Conservation (phyloP, 2,888 invertebrate genomes). For the Nycteola revayana region DNA sequence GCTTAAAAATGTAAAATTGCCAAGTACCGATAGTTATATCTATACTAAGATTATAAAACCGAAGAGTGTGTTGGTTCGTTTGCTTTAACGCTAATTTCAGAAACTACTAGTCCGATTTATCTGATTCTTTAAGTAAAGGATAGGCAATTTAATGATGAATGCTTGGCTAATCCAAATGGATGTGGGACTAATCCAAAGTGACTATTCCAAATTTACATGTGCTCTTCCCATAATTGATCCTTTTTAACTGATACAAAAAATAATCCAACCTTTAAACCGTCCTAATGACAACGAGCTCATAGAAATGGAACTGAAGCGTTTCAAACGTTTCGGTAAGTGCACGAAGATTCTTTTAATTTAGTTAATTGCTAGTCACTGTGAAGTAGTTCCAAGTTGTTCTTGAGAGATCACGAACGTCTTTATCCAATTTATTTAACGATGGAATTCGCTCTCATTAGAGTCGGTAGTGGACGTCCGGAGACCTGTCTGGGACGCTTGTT, state of each 20-base stretch:
- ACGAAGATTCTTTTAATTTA: conserved; percentile 80
- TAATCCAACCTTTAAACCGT: conserved; percentile 1
- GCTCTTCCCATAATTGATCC: too few relatives aligned
- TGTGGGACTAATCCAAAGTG: background rate
- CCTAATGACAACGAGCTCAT: conserved; percentile 40
- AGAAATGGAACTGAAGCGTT: conserved; percentile 49
- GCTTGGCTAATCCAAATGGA: background rate
- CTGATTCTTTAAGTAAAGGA: too few relatives aligned
- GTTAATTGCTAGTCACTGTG: conserved; percentile 79
- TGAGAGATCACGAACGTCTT: conserved; percentile 80
- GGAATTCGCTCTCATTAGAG: conserved; percentile 77
- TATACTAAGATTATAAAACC: too few relatives aligned
- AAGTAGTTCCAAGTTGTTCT: conserved; percentile 75
- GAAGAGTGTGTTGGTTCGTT: too few relatives aligned
- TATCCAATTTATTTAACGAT: conserved; percentile 82
- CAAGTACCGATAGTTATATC: too few relatives aligned
- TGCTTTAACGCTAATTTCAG: too few relatives aligned
- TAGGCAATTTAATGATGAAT: background rate
- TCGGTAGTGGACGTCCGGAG: conserved; percentile 57
- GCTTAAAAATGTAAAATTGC: too few relatives aligned
- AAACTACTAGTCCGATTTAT: too few relatives aligned
- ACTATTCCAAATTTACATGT: background rate
- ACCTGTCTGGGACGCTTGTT: conserved; percentile 43
- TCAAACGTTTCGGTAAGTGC: conserved; percentile 66
- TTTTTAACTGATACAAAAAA: background rate